Conservation (phyloP, 2,113 vertebrate species). For the Bambusicola thoracicus region DNA sequence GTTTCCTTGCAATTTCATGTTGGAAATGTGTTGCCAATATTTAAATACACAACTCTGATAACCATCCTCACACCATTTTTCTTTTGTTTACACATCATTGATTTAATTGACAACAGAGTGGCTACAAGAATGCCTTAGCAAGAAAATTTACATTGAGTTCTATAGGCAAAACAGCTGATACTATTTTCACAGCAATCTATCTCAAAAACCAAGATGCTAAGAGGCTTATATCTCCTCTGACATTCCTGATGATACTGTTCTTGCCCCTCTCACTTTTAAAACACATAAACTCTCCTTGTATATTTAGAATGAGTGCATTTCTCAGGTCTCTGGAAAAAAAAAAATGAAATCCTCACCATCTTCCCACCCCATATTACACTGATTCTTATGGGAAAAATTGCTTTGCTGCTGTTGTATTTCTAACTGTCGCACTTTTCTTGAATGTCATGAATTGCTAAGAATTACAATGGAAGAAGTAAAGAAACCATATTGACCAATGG, state of each 20-base stretch:
- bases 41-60: not conserved
- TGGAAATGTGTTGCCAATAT: not conserved
- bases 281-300: not conserved
- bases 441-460: not conserved
- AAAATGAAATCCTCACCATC: not conserved
- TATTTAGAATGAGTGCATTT: not conserved
- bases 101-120: not conserved
- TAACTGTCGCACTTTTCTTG: not conserved
- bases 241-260: not conserved
- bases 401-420: not conserved
- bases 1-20: not conserved
- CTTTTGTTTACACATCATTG: not conserved
- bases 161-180: not conserved
- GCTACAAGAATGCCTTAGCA: not conserved
- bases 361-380: rapidly evolving
- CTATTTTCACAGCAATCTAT: not conserved
- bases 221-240: not conserved
- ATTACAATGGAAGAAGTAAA: not conserved
- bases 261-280: not conserved
- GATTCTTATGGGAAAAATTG: not conserved
- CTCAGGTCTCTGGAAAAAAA: not conserved
- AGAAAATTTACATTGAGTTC: not conserved
- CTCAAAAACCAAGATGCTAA: not conserved
- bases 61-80: not conserved
- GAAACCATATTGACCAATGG: not conserved